These are phyloP conservation scores for Zingel zingel DNA, from an alignment of 2,113 vertebrate genomes.

Conservation along the genomic window DNA sequence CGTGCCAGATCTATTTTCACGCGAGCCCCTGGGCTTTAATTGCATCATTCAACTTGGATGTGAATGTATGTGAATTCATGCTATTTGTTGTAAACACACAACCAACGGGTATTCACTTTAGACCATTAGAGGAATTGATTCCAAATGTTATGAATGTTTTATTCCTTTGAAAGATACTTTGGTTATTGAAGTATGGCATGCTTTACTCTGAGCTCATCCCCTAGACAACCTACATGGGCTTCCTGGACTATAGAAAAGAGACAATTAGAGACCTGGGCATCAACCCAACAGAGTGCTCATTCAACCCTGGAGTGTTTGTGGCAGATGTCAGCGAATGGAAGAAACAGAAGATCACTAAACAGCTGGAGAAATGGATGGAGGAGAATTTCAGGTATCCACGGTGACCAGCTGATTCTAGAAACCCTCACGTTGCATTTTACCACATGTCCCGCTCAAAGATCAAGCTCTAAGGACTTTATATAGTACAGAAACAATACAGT, in stretches of 20 bases:
- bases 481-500: background rate
- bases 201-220: conserved; percentile 36
- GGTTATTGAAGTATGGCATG: conserved; percentile 1
- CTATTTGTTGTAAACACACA: no score
- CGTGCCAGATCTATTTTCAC: no score
- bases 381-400: conserved; percentile 89
- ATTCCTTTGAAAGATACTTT: background rate
- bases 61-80: background rate
- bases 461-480: background rate
- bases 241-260: conserved; percentile 95
- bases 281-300: conserved; percentile 94
- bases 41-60: background rate
- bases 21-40: background rate
- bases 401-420: background rate
- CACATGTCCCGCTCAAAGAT: background rate
- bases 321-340: conserved; percentile 94
- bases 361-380: conserved; percentile 96
- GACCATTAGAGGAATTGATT: background rate
- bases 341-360: conserved; percentile 93
- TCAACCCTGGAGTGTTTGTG: conserved; percentile 97
- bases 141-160: background rate
- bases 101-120: background rate
- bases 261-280: conserved; percentile 92
- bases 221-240: conserved; percentile 98
- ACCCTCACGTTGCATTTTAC: background rate